Conservation (phyloP, 2,797 vertebrate species). For the Pseudochirops cupreus region DNA sequence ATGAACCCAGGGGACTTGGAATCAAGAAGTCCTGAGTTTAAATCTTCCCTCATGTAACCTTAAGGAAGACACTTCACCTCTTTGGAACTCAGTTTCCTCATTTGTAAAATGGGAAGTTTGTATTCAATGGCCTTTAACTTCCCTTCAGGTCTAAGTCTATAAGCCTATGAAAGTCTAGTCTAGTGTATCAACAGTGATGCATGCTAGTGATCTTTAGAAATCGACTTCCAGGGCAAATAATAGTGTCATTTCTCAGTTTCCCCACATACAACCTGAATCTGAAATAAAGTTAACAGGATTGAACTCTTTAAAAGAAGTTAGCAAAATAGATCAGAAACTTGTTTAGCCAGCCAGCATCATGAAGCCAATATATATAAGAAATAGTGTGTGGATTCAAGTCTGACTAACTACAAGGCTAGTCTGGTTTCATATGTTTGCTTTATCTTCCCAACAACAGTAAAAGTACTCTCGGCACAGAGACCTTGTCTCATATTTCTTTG, state of each 20-base stretch:
- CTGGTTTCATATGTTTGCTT: background rate
- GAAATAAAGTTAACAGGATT: background rate
- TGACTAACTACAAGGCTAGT: background rate
- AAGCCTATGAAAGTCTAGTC: background rate
- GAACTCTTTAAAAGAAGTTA: background rate
- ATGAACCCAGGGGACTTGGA: background rate
- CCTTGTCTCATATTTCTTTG: background rate
- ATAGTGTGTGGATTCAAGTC: background rate
- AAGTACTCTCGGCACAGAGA: background rate
- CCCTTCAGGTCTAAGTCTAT: background rate
- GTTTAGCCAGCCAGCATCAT: background rate
- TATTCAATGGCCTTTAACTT: background rate
- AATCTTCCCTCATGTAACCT: background rate
- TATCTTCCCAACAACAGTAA: background rate
- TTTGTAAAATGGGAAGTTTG: background rate
- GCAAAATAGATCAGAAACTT: background rate
- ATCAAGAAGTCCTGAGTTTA: background rate
- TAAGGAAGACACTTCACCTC: background rate
- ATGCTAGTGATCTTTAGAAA: background rate
- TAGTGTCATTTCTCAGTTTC: background rate
- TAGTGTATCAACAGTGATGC: background rate
- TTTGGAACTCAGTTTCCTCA: background rate
- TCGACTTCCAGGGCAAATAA: background rate
- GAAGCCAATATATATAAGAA: background rate
- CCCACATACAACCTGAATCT: background rate